Conservation (phyloP, 2,113 vertebrate genomes). For the Canis aureus region DNA sequence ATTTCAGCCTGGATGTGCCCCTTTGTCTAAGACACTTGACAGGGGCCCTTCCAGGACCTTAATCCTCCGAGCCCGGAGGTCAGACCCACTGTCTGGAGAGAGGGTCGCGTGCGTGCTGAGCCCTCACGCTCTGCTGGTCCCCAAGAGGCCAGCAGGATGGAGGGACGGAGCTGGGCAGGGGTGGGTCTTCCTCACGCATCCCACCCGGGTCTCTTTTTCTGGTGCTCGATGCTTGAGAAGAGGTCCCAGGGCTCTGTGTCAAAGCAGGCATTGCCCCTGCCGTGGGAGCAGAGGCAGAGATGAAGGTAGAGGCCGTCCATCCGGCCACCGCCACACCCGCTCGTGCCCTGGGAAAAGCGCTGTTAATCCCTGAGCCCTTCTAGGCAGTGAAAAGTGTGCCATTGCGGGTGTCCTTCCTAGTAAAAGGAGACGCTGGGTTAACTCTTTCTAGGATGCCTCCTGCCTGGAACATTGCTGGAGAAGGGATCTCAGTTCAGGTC, state of each 20-base stretch:
- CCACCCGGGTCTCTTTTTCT: neutral
- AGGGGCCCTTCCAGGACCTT: constrained; percentile 7
- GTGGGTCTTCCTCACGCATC: too few species aligned
- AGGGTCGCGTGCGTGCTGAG: neutral
- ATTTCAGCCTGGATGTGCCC: constrained; percentile 63
- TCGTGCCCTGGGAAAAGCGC: accelerated
- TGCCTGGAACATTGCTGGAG: neutral
- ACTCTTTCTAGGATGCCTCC: neutral
- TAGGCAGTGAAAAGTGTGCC: neutral
- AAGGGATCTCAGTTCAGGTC: neutral
- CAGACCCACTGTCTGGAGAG: constrained; percentile 19
- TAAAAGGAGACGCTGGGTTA: accelerated
- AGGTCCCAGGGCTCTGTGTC: neutral
- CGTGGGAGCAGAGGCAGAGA: neutral
- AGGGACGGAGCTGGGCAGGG: neutral
- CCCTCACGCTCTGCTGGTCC: neutral
- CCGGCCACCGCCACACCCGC: accelerated
- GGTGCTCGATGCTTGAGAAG: neutral
- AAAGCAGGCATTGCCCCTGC: accelerated
- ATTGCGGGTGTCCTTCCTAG: accelerated
- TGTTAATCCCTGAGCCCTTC: accelerated
- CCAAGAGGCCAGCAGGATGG: neutral
- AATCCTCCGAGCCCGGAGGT: neutral
- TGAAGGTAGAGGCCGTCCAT: too few species aligned
- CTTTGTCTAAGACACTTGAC: constrained; percentile 68